Base-by-base conservation (phyloP, 1,140 invertebrate genomes). In the Aphaenogaster floridana region DNA sequence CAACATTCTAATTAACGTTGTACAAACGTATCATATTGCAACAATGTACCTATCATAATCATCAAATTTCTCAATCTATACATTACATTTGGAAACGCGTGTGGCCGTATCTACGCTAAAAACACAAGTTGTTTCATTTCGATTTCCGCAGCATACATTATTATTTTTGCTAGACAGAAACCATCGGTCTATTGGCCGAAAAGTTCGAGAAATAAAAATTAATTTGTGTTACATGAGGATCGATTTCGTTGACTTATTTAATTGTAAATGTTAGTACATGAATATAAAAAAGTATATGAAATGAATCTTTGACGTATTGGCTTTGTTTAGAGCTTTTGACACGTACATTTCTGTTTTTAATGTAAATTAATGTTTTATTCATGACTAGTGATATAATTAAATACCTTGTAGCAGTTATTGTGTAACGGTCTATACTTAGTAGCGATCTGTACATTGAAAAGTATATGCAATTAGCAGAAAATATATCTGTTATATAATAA, bases 1-100 rank as follows among this genome's bases (percentile, higher is more conserved):
- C 54, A 76, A 36, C 42, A 61, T 84, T 71, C 69, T 83, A 71
- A 83, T 83, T 81, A 81, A 87, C 61, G 28, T 21, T 45, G 42
- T 50, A 39, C 50, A 42, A 64, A 54, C 36, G 50, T 52, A 54
- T 79, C 21, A n/a, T 52, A 28, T 74, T 74, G 54, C 42, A 74
- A 72, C 7, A 57, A 45, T 42, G 34, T 76, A 61, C 13, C 57
- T 74, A 74, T 50, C n/a, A 11, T 34, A 54, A 59, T 81, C 36
- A 13, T 11, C 34, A n/a, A 84, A 39, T 48, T 61, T 74, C 50
- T 72, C 42, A 21, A 50, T 84, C 13, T 42, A 13, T 42, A 15
- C 3, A 74, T 59, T 39, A n/a, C 5, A 45, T 54, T 42, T 9
- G 36, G 6, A 79, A 59, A 59, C n/a, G 9, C 36, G 52, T 54